Conservation (phyloP, 2,888 invertebrate species). For the Orchesellides sinensis region DNA sequence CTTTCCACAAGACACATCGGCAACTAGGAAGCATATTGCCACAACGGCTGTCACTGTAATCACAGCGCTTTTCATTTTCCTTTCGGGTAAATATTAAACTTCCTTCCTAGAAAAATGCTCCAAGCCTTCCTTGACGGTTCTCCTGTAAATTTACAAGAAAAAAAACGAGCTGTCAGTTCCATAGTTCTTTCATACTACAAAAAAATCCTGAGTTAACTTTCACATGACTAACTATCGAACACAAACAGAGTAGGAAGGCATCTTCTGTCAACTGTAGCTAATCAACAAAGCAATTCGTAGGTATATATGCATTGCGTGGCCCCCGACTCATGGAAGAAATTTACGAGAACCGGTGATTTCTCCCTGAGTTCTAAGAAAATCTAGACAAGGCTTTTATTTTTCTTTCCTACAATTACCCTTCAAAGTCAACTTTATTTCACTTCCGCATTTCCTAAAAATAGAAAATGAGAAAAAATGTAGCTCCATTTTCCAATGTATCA, state of each 20-base stretch:
- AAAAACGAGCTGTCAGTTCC: too few relatives aligned
- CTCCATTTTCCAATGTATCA: too few relatives aligned
- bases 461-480: too few relatives aligned
- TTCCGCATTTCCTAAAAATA: conserved; percentile 14
- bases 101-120: conserved; percentile 23
- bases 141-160: conserved; percentile 24
- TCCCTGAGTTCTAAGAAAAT: too few relatives aligned
- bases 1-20: conserved; percentile 60
- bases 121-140: conserved; percentile 10
- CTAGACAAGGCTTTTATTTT: not conserved
- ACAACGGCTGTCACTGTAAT: conserved; percentile 41
- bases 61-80: conserved; percentile 33
- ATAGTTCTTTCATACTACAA: not conserved
- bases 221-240: conserved; percentile 28
- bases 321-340: too few relatives aligned
- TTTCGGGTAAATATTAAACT: conserved; percentile 40
- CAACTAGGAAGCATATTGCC: conserved; percentile 55
- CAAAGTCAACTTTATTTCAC: too few relatives aligned
- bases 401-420: not conserved
- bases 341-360: too few relatives aligned
- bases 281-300: too few relatives aligned
- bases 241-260: not conserved
- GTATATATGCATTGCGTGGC: too few relatives aligned
- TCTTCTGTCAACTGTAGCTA: conserved; percentile 1
- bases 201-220: not conserved